Base-by-base conservation (phyloP, 2,888 invertebrate species). In the Cheilosia vulpina region DNA sequence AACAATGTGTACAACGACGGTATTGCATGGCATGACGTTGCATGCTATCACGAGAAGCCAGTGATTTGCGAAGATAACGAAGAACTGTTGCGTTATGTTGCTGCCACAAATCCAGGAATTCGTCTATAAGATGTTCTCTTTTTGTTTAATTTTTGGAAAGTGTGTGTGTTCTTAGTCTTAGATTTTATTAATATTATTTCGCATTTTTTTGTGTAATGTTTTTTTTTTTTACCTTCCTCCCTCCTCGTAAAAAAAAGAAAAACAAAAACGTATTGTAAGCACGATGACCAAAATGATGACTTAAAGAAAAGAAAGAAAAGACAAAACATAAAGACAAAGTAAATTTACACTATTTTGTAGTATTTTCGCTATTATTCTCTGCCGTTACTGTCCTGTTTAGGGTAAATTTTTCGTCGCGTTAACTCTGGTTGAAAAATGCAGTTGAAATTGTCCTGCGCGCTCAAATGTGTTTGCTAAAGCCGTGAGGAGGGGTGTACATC, bases 1-100 rank as follows among this genome's bases (percentile, higher is more conserved):
- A 97, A 98, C 94, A 98, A 98, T 92, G 97, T 98, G 7, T 98
- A 98, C 94, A 97, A 96, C 90, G 98, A 98, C 90, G 97, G 97
- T 87, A 97, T 98, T 91, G 97, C 96, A 88, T 98, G 97, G 97
- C 97, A 97, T 93, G 97, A 97, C 92, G 97, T 97, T 69, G 97
- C 97, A 87, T 97, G 97, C 92, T 97, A 97, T 92, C 97, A 97
- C 93, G 97, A 97, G 93, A 98, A 98, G 91, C 97, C 97, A 2
- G 95, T 97, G 91, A 95, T 98, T 88, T 98, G 97, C 92, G 98
- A 97, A 91, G 97, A 98, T 92, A 96, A 96, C 84, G 97, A 97
- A 68, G 97, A 97, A 91, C 94, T 98, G 85, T 94, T 97, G 89
- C 96, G 95, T 92, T 97, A 97, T 92, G 94, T 97, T 87, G 96